Conservation (phyloP, 2,113 vertebrate species). For the Enhydra lutris region DNA sequence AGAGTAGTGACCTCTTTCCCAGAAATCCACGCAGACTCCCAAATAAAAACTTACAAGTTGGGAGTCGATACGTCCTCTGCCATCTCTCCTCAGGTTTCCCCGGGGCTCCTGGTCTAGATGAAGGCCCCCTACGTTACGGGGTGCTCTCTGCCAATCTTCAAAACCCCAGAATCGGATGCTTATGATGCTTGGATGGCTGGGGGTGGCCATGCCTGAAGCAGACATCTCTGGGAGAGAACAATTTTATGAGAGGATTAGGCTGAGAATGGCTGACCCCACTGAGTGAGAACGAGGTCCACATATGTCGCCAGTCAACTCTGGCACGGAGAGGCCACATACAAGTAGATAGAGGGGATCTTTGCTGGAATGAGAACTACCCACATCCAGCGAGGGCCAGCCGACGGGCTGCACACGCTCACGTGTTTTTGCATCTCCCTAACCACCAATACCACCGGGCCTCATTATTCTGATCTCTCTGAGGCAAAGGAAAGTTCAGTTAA, state of each 20-base stretch:
- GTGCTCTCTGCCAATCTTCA: not conserved
- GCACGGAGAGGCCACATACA: not conserved
- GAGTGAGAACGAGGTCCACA: not conserved
- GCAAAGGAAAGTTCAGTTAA: not conserved
- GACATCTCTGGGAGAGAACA: not conserved
- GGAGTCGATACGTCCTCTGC: not conserved
- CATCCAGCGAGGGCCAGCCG: not conserved
- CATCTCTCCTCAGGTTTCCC: not conserved
- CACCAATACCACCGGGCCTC: not conserved
- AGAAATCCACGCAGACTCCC: not conserved
- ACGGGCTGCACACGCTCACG: accelerated
- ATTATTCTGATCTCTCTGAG: not conserved
- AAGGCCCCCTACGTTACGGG: not conserved
- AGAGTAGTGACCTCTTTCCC: not conserved
- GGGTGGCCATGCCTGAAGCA: not conserved
- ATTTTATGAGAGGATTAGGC: not conserved
- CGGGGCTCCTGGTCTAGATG: not conserved
- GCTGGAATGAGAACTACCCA: accelerated
- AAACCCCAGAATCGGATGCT: not conserved
- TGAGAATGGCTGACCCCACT: not conserved
- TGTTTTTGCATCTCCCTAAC: not conserved
- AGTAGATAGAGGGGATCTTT: accelerated
- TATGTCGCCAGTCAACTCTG: not conserved
- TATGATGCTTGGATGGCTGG: not conserved
- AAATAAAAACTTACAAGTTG: not conserved